Percentiles rank a stretch among this genome's conserved stretches.
phyloP scores from a whole-genome alignment of 2,888 invertebrate genomes.

The Athalia cordata region DNA sequence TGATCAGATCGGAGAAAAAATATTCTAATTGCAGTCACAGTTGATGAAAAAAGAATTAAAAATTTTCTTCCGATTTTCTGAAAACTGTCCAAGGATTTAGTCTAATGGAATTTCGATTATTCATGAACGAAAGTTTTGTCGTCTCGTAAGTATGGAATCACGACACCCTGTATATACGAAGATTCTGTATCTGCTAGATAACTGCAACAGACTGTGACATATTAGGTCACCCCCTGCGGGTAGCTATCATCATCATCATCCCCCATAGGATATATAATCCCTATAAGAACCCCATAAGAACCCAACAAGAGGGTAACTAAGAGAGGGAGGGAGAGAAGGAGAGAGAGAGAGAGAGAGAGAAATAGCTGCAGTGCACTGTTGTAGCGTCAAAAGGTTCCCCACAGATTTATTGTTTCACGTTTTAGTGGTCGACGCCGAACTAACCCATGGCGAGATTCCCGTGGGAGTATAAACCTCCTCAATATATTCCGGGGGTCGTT shows the following conservation, averaged over 20 bases:
- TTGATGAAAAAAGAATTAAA: too few species aligned
- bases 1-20: too few species aligned
- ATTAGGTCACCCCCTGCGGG: conserved; percentile 70
- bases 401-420: conserved; percentile 71
- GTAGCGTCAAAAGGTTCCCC: conserved; percentile 47
- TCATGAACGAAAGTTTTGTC: neutral
- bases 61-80: neutral
- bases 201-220: conserved; percentile 73
- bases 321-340: conserved; percentile 50
- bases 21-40: too few species aligned
- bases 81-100: neutral
- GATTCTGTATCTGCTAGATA: conserved; percentile 57
- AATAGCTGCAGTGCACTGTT: conserved; percentile 37
- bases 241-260: conserved; percentile 60
- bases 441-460: neutral
- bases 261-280: conserved; percentile 49
- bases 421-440: conserved; percentile 61
- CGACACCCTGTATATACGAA: neutral
- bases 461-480: conserved; percentile 33
- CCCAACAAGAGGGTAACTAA: conserved; percentile 28
- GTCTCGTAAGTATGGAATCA: neutral
- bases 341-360: too few species aligned
- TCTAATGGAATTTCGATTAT: neutral
- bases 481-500: conserved; percentile 16
- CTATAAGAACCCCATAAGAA: conserved; percentile 63